Conservation (phyloP, 2,797 vertebrate species). For the Limnodromus scolopaceus region DNA sequence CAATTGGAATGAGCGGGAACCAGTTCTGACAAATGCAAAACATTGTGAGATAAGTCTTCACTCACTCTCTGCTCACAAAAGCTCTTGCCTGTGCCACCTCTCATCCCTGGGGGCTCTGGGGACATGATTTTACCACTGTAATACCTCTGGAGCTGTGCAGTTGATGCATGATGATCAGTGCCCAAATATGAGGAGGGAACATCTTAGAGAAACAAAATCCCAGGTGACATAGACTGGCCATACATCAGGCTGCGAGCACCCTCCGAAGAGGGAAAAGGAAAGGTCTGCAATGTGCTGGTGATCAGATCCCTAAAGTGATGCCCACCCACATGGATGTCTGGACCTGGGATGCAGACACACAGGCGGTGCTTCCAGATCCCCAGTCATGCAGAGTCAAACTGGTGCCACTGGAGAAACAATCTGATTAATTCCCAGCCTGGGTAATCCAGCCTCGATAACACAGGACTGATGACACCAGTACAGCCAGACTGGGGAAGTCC, state of each 20-base stretch:
- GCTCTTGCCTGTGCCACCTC: rapidly evolving
- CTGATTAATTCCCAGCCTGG: neutral
- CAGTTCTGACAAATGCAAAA: neutral
- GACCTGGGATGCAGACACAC: neutral
- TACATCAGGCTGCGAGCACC: neutral
- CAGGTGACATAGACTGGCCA: neutral
- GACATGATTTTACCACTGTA: neutral
- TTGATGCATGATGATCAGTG: neutral
- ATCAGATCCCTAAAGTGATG: neutral
- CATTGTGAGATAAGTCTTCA: neutral
- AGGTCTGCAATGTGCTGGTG: neutral
- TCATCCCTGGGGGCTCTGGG: neutral
- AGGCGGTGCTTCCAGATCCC: neutral
- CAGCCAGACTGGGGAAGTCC: neutral
- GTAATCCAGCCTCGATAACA: neutral
- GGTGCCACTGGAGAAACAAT: neutral
- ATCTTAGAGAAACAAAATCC: neutral
- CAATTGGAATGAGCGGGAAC: neutral
- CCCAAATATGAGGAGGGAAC: neutral
- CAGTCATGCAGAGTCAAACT: neutral
- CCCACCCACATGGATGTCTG: neutral
- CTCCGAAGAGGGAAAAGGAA: neutral
- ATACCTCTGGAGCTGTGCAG: neutral
- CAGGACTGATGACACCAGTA: neutral
- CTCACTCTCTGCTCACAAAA: neutral